Evolutionary conservation across 2,113 vertebrate genomes (phyloP).

Genomic region (Phyllostomus hastatus): DNA sequence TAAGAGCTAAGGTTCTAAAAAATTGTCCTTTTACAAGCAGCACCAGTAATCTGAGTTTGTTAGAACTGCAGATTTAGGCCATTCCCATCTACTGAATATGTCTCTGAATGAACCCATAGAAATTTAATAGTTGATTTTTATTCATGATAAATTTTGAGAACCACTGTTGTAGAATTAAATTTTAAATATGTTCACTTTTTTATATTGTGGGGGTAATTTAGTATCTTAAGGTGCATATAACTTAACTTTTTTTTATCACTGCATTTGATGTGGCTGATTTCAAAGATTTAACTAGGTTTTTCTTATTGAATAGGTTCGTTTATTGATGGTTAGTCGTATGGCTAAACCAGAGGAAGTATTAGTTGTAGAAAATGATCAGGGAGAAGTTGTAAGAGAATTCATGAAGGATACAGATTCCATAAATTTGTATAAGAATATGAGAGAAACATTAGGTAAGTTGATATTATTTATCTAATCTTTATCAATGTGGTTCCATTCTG

Average conservation of each 20-base stretch:
- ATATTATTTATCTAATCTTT: neutral
- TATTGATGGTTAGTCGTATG: conserved; percentile 99
- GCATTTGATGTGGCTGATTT: neutral
- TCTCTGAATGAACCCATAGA: neutral
- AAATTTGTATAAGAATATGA: conserved; percentile 99
- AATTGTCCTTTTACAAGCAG: neutral
- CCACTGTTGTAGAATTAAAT: neutral
- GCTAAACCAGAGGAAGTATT: conserved; percentile 98
- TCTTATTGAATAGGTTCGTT: conserved; percentile 87
- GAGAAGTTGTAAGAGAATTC: conserved; percentile 98
- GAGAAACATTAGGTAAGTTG: conserved; percentile 94
- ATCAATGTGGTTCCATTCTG: neutral
- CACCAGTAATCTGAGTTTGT: neutral
- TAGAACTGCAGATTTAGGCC: neutral
- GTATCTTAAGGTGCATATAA: neutral
- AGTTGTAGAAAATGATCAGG: conserved; percentile 99
- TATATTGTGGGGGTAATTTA: neutral
- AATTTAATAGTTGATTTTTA: neutral
- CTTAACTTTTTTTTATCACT: neutral
- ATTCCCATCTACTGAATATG: neutral
- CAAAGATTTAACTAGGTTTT: neutral
- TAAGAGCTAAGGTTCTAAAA: neutral
- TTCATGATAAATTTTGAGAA: neutral
- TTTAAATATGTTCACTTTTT: neutral
- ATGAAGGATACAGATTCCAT: conserved; percentile 99